These are phyloP conservation scores for Ambastaia sidthimunki DNA, from an alignment of 2,797 vertebrate genomes.

Conservation along the genomic window DNA sequence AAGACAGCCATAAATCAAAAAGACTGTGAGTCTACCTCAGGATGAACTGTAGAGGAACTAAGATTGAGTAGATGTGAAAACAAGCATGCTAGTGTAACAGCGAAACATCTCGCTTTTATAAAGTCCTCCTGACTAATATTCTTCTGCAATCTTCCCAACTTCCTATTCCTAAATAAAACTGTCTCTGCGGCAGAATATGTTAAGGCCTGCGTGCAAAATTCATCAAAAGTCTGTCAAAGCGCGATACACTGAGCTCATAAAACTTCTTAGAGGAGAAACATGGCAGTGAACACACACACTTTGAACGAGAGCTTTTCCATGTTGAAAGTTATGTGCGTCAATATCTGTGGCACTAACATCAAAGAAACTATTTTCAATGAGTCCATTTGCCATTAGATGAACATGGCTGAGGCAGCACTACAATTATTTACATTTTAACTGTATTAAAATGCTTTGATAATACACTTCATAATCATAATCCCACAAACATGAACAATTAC, in stretches of 20 bases:
- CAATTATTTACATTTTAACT: too few species aligned
- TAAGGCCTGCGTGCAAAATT: slow-evolving; percentile 19
- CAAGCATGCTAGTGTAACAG: not conserved
- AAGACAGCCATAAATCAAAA: slow-evolving; percentile 51
- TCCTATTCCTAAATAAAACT: slow-evolving; percentile 24
- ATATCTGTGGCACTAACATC: not conserved
- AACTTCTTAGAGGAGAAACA: not conserved
- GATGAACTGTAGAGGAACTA: not conserved
- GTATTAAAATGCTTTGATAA: too few species aligned
- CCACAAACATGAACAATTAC: too few species aligned
- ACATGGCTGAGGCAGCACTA: too few species aligned
- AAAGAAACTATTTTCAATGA: not conserved
- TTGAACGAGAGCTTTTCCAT: not conserved
- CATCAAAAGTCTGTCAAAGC: slow-evolving; percentile 22
- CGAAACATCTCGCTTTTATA: not conserved
- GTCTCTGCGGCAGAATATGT: not conserved
- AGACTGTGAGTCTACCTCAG: slow-evolving; percentile 19
- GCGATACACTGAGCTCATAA: slow-evolving; percentile 17
- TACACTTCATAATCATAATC: too few species aligned
- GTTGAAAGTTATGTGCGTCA: too few species aligned
- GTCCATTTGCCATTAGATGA: too few species aligned
- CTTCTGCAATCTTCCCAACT: not conserved
- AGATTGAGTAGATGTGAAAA: not conserved
- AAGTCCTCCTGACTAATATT: slow-evolving; percentile 6
- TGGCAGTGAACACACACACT: not conserved